Percentiles rank a stretch among this genome's conserved stretches.
Evolutionary conservation across 1,140 invertebrate genomes (phyloP).

Genomic region (Drosophila tropicalis): DNA sequence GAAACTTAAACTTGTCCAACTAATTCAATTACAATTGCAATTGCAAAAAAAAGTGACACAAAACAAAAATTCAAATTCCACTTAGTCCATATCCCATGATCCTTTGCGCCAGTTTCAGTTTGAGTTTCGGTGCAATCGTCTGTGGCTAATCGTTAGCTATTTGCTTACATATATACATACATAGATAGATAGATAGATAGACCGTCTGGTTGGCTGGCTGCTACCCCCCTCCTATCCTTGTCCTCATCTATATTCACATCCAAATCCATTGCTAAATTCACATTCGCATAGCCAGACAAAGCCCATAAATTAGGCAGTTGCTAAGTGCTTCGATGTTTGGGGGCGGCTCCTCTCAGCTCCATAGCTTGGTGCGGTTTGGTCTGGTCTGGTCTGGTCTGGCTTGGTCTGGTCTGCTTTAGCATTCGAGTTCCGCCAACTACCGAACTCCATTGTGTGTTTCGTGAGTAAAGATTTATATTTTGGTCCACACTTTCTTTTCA

Average conservation of each 20-base stretch:
- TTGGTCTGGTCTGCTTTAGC: too few species aligned
- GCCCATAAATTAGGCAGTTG: slow-evolving; percentile 75
- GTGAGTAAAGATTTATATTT: slow-evolving; percentile 61
- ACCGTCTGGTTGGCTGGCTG: slow-evolving; percentile 32
- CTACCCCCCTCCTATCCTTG: slow-evolving; percentile 3
- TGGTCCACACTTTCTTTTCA: slow-evolving; percentile 63
- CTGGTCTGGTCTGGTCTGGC: slow-evolving; percentile 21
- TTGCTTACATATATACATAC: slow-evolving; percentile 39
- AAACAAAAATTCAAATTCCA: slow-evolving; percentile 6
- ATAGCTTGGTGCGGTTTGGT: not conserved
- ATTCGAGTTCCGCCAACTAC: slow-evolving; percentile 9
- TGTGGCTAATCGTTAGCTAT: slow-evolving; percentile 74
- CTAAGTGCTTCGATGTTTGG: slow-evolving; percentile 71
- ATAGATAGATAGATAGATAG: slow-evolving; percentile 13
- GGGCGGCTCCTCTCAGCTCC: slow-evolving; percentile 11
- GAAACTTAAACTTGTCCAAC: slow-evolving; percentile 39
- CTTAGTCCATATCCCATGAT: not conserved
- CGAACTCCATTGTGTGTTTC: slow-evolving; percentile 24
- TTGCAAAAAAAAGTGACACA: not conserved
- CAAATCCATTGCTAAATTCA: slow-evolving; percentile 29
- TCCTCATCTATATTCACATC: slow-evolving; percentile 27
- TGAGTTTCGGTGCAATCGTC: slow-evolving; percentile 76
- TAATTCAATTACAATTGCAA: slow-evolving; percentile 55
- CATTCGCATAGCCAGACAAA: slow-evolving; percentile 55
- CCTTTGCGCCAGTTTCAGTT: slow-evolving; percentile 40